Base-by-base conservation (phyloP, 2,888 invertebrate genomes). In the Watsonalla cultraria region DNA sequence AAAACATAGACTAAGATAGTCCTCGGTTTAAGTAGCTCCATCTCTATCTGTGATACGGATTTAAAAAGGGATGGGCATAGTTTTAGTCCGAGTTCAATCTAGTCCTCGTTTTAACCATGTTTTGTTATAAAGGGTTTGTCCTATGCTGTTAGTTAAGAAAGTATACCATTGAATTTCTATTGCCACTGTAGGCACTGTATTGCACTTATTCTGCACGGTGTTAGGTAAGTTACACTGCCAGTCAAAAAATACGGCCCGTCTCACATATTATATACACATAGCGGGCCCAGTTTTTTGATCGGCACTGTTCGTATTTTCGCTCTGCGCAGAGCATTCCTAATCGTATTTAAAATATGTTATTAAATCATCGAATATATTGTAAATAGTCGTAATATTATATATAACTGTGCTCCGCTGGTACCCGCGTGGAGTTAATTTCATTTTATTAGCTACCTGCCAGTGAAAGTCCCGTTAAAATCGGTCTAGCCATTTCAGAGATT, bases 241-340 rank as follows among this genome's bases (percentile, higher is more conserved):
- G 47, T 5, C 7, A n/a, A 34, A 34, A 52, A 46, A 47, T 52
- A 42, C 11, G 42, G 42, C 42, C 42, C 42, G 42, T 11, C 11
- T 42, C 42, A 7, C 9, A 42, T 11, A 42, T 42, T 42, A 42
- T 42, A 42, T 11, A 42, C 8, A 42, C 42, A 11, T 4, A 11
- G 11, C 5, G 2, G 42, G 42, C 42, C 42, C 0, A 11, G 42
- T 42, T 45, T 51, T 48, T 49, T 49, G 15, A 14, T 34, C 46
- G 62, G 58, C 56, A 61, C 58, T 60, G 47, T 56, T 51, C 53
- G 33, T 51, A 51, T 46, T 57, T 72, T 76, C 64, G 81, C 86
- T 83, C 88, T 83, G 82, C 82, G 81, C 82, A 80, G 88, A 70
- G 86, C 78, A 72, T 78, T 82, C 82, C 85, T 84, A 81, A 75